Conservation (phyloP, 2,888 invertebrate species). For the Pristionchus arcanus region DNA sequence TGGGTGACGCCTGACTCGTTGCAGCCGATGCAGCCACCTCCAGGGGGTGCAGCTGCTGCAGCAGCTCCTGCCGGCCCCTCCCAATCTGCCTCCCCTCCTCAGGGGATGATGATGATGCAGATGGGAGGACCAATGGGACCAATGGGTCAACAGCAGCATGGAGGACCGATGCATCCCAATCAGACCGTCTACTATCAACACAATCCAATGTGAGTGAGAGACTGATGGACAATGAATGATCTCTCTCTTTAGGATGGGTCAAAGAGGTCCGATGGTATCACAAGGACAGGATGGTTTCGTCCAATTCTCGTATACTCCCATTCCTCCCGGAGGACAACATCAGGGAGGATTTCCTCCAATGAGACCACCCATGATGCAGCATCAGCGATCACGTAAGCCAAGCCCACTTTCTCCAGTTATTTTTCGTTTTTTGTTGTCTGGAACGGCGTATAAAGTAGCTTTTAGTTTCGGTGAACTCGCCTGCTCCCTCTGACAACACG, state of each 20-base stretch:
- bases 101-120: constrained; percentile 33
- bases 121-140: background rate
- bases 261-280: background rate
- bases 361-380: background rate
- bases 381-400: constrained; percentile 1
- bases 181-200: background rate
- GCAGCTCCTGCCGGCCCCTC: background rate
- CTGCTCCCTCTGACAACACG: constrained; percentile 41
- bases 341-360: background rate
- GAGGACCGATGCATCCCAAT: background rate
- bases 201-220: background rate
- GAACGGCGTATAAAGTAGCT: background rate
- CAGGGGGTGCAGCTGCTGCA: background rate
- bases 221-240: background rate
- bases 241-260: constrained; percentile 6
- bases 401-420: background rate
- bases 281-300: constrained; percentile 30
- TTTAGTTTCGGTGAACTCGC: constrained; percentile 44
- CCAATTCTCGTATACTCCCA: background rate
- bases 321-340: background rate
- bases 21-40: background rate
- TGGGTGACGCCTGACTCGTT: constrained; percentile 8
- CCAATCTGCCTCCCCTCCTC: background rate
- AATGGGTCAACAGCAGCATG: background rate
- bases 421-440: background rate